Evolutionary conservation across 2,888 invertebrate species (phyloP).

Genomic region (Tillus elongatus): DNA sequence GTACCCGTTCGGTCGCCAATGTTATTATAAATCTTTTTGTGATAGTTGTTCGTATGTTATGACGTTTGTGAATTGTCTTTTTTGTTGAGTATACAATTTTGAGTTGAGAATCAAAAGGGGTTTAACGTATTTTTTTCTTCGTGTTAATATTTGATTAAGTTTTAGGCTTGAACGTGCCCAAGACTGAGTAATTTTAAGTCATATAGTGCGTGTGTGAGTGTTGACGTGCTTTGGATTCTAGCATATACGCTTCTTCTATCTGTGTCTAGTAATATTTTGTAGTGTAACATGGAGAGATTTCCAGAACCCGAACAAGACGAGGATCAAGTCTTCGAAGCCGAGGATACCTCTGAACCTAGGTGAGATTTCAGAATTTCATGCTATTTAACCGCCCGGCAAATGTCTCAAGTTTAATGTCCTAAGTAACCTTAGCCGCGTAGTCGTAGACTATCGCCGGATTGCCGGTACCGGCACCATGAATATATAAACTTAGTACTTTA

Average conservation of each 20-base stretch:
- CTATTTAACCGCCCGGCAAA: no score
- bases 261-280: no score
- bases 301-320: slow-evolving; percentile 66
- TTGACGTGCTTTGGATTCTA: no score
- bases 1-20: slow-evolving; percentile 16
- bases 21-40: slow-evolving; percentile 28
- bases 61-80: slow-evolving; percentile 5
- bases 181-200: slow-evolving; percentile 37
- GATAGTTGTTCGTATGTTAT: slow-evolving; percentile 21
- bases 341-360: slow-evolving; percentile 52
- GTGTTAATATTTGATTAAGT: slow-evolving; percentile 7
- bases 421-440: no score
- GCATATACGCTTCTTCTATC: no score
- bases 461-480: no score
- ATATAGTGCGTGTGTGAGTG: slow-evolving; percentile 20
- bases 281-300: slow-evolving; percentile 55
- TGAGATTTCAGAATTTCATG: slow-evolving; percentile 35
- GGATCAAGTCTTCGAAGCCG: slow-evolving; percentile 64
- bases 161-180: slow-evolving; percentile 19
- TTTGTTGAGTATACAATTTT: slow-evolving; percentile 8
- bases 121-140: slow-evolving; percentile 14
- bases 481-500: no score
- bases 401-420: no score
- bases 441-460: no score
- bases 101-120: slow-evolving; percentile 9